A percentile compares a stretch with the other conserved stretches of the same genome.
Conservation (phyloP, 2,797 vertebrate species). For the Acanthurus tractus region DNA sequence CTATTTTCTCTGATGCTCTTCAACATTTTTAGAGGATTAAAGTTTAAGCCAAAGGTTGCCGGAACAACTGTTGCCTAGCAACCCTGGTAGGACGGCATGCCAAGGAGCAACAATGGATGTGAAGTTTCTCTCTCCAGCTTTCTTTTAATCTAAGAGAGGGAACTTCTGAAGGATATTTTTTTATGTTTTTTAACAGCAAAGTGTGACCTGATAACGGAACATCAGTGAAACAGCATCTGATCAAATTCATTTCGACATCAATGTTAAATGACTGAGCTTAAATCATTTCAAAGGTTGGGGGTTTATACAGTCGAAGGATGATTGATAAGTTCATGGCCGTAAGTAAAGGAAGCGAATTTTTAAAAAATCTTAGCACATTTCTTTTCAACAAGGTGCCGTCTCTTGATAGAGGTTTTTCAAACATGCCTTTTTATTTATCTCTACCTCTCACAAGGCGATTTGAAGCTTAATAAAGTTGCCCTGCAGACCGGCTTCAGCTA, state of each 20-base stretch:
- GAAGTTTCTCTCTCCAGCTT: constrained; percentile 7
- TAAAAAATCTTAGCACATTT: too few species aligned
- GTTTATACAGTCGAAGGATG: too few species aligned
- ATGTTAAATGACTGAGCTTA: background rate
- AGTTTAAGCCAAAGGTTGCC: constrained; percentile 71
- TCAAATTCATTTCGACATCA: background rate
- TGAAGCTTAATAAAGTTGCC: background rate
- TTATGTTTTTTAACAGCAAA: background rate
- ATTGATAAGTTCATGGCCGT: too few species aligned
- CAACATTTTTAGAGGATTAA: constrained; percentile 71
- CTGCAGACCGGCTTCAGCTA: constrained; percentile 1
- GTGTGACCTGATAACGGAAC: background rate
- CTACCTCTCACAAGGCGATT: background rate
- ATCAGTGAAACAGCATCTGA: background rate
- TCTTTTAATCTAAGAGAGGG: background rate
- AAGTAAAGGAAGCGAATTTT: too few species aligned
- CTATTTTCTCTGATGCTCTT: constrained; percentile 47
- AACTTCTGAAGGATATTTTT: background rate
- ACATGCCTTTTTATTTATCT: background rate
- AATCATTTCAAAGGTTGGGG: too few species aligned
- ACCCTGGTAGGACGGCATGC: constrained; percentile 56
- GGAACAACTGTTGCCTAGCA: constrained; percentile 74
- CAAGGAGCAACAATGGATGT: constrained; percentile 44
- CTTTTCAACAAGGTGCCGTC: background rate
- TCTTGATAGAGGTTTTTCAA: background rate